Evolutionary conservation across 2,797 vertebrate species (phyloP), one percentile per base, ranked within the genome.

Genomic region (Spinus olivaceus): DNA sequence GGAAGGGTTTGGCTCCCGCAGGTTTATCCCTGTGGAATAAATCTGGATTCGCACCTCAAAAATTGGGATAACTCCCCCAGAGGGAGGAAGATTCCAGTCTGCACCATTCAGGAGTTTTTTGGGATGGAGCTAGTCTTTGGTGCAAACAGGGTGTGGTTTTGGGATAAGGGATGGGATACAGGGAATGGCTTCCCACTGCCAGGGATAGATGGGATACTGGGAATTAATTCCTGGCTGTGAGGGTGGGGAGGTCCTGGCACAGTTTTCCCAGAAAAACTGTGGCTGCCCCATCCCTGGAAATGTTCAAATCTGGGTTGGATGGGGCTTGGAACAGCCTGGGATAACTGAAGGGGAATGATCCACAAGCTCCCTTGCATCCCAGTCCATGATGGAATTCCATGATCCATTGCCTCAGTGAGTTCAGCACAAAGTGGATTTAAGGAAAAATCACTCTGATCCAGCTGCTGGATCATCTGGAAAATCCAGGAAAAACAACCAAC

Each of bases 381-480:
- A 59, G 6, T 46, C 15, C 22, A 5, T 3, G 28, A 6, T 5
- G 51, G 21, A 71, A 51, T 71, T 57, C 51, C 18, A 2, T 2
- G n/a, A 65, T 46, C 65, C 39, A 18, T 25, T 4, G 14, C n/a
- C 37, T 33, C 0, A 0, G 37, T 8, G 49, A 6, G 6, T 14
- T n/a, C 20, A 44, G n/a, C 15, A 32, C 16, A 0, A 41, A 39
- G 39, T 2, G 17, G 35, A 24, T 64, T 76, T 16, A 22, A 59
- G 27, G 23, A 14, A 46, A 35, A 86, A 30, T 25, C 14, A 1
- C 10, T 0, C 0, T 1, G 8, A 41, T 49, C 65, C 49, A 32
- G 49, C 39, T 27, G 1, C 28, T 5, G 49, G 39, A 4, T 56
- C 6, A 2, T 7, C 12, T 0, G 0, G 39, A 51, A 65, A 41